Evolutionary conservation across 2,797 vertebrate species (phyloP).

Genomic region (Lepus oiostolus): DNA sequence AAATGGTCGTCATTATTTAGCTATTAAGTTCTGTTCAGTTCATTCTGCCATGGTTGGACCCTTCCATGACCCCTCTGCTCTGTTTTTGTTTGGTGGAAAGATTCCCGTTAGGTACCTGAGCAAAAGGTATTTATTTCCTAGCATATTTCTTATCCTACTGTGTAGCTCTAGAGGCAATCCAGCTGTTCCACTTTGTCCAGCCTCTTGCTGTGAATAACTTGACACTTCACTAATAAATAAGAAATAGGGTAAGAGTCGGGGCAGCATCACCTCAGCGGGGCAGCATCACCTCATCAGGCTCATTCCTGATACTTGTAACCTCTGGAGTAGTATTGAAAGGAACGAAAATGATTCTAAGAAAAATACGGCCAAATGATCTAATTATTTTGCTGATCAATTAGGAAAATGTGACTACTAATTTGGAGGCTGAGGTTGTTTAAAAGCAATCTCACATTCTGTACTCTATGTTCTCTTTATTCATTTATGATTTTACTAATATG

Average conservation of each 20-base stretch:
- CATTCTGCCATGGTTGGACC: neutral
- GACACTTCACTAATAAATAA: neutral
- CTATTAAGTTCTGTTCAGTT: neutral
- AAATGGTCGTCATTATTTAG: neutral
- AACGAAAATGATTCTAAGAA: neutral
- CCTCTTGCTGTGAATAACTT: neutral
- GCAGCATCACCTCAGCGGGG: neutral
- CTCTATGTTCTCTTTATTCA: neutral
- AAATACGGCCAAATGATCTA: neutral
- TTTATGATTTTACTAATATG: neutral
- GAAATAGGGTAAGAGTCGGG: neutral
- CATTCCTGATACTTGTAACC: neutral
- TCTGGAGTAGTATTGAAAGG: neutral
- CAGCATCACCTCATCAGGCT: neutral
- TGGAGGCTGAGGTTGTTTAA: neutral
- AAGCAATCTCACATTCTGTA: neutral
- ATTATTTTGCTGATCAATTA: neutral
- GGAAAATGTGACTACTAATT: neutral
- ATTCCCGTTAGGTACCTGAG: neutral
- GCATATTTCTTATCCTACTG: neutral
- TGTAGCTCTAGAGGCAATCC: neutral
- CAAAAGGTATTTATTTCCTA: neutral
- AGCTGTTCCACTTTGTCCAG: neutral
- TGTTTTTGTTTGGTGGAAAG: neutral
- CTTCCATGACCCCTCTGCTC: neutral